These are phyloP conservation scores for Ostrea denselamellosa DNA, from an alignment of 1,140 invertebrate genomes.

Conservation along the genomic window DNA sequence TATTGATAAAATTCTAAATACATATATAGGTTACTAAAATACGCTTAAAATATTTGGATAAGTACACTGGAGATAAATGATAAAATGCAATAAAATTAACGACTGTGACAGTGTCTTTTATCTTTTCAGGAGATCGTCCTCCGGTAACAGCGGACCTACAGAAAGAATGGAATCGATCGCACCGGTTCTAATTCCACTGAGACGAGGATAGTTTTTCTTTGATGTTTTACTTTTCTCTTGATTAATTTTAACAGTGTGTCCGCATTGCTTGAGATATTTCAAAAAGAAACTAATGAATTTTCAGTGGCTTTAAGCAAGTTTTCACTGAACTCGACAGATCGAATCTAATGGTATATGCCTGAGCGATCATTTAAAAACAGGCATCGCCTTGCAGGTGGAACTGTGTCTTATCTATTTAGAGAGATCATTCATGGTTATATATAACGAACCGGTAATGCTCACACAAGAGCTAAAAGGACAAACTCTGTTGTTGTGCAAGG, in stretches of 20 bases:
- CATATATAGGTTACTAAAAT: too few relatives aligned
- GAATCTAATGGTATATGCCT: slow-evolving; percentile 27
- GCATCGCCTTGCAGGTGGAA: slow-evolving; percentile 33
- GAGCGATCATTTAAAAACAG: background rate
- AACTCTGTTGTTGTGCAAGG: background rate
- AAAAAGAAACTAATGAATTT: slow-evolving; percentile 35
- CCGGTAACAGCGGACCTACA: background rate
- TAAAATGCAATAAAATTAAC: background rate
- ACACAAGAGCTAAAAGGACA: slow-evolving; percentile 2
- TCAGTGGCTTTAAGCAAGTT: slow-evolving; percentile 4
- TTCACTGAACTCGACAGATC: slow-evolving; percentile 1
- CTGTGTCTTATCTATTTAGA: slow-evolving; percentile 22
- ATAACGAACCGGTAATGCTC: slow-evolving; percentile 8
- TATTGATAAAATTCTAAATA: too few relatives aligned
- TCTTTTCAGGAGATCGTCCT: background rate
- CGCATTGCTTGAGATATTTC: slow-evolving; percentile 9
- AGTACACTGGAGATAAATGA: too few relatives aligned
- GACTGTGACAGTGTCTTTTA: background rate
- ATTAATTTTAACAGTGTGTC: slow-evolving; percentile 19
- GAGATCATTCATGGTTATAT: slow-evolving; percentile 36
- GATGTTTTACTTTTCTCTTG: slow-evolving; percentile 23
- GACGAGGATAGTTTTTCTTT: background rate
- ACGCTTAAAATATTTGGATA: too few relatives aligned
- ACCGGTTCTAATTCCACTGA: background rate
- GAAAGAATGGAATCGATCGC: background rate